Evolutionary conservation across 2,113 vertebrate species (phyloP), one percentile per base, ranked within the genome.

Genomic region (Tautogolabrus adspersus): DNA sequence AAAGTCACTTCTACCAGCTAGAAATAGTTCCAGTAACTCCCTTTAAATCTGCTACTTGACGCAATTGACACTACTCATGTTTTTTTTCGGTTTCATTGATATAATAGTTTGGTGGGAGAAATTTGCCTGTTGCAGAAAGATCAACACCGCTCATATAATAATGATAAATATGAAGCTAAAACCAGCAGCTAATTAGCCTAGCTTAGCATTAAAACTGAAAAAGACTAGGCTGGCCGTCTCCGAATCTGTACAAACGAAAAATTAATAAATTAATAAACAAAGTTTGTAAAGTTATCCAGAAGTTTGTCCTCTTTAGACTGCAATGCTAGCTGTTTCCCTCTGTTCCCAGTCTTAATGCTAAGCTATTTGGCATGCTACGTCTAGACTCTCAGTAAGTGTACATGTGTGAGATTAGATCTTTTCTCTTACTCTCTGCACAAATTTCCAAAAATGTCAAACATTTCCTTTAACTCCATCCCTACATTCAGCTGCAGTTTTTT

Each of bases 401-500:
- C 38, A 42, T 42, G 40, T 42, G 40, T 42, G 11, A 42, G 40
- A 9, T 6, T 2, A 16, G 5, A 42, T 30, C 30, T 52, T 40
- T 30, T 19, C 57, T 19, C 22, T 1, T 7, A 16, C 66, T 26
- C 5, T 34, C 15, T 21, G 18, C 15, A 19, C 19, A 19, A 19
- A 23, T 47, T 56, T 47, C 34, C 30, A 22, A 26, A 21, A 62
- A 72, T 69, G 58, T 82, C 70, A n/a, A 52, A 78, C 58, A 23
- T 1, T 47, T 69, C 52, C 42, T 63, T 67, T 30, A 13, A 37
- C n/a, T 3, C 49, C 34, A 23, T 44, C 10, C 40, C 46, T 23
- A 66, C 58, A 38, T 21, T 67, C 71, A 47, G 72, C 82, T 56
- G 63, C 87, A 84, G 85, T 88, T 74, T 85, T 90, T 72, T 12